Conservation (phyloP, 2,888 invertebrate genomes). For the Auanema sp. region DNA sequence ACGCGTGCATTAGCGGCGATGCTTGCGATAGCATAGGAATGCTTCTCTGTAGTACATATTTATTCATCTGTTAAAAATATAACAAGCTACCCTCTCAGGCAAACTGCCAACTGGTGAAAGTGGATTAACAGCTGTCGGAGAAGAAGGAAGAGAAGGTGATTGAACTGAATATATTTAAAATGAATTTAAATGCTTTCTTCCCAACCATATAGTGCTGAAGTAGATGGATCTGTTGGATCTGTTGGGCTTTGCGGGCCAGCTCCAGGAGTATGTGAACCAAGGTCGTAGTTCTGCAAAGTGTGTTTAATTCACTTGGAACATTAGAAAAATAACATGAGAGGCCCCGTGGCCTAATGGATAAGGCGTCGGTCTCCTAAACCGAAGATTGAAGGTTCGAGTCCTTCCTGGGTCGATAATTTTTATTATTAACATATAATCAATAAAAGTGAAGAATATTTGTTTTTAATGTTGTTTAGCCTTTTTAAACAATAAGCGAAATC, state of each 20-base stretch:
- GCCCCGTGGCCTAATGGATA: slow-evolving; percentile 55
- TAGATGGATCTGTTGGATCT: slow-evolving; percentile 31
- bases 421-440: too few relatives aligned
- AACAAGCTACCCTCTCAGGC: slow-evolving; percentile 5
- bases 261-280: neutral
- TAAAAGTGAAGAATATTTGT: too few relatives aligned
- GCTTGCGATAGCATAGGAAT: neutral
- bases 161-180: too few relatives aligned
- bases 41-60: neutral
- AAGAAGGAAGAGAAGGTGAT: slow-evolving; percentile 1
- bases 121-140: slow-evolving; percentile 7
- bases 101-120: slow-evolving; percentile 15
- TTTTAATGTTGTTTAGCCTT: neutral
- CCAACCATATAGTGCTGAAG: slow-evolving; percentile 4
- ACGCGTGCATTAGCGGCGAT: neutral
- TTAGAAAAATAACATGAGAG: neutral
- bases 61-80: neutral
- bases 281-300: too few relatives aligned
- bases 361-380: slow-evolving; percentile 62
- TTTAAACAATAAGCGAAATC: neutral
- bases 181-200: neutral
- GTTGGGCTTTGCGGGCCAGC: slow-evolving; percentile 20
- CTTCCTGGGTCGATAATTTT: slow-evolving; percentile 39
- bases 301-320: too few relatives aligned
- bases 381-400: slow-evolving; percentile 58